Percentiles rank a stretch among this genome's conserved stretches.
phyloP scores from a whole-genome alignment of 2,888 invertebrate genomes.

The Synergus itoensis region DNA sequence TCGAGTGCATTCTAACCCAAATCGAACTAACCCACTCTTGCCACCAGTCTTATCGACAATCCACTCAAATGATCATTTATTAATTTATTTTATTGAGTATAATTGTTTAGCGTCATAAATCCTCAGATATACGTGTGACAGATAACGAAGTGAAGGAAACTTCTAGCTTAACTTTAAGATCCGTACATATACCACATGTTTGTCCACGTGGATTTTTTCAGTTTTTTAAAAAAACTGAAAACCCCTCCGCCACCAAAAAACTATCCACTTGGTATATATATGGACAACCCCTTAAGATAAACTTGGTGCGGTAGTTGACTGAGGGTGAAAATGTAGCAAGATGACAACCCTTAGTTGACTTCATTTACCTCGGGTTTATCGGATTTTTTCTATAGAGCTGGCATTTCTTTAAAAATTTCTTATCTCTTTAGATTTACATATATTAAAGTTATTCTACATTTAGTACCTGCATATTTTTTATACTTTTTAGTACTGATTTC shows the following conservation, averaged over 20 bases:
- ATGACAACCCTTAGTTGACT: background rate
- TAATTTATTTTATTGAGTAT: no score
- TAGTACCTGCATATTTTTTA: background rate
- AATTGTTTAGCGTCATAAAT: no score
- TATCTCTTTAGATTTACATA: background rate
- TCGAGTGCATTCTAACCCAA: constrained; percentile 2
- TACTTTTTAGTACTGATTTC: background rate
- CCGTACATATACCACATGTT: no score
- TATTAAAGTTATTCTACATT: background rate
- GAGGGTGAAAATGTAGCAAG: background rate
- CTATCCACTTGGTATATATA: no score
- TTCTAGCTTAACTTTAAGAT: no score
- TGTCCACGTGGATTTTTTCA: no score
- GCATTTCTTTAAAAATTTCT: no score
- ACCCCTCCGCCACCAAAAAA: no score
- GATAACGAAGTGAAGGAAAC: no score
- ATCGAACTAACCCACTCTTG: background rate
- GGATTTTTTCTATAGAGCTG: background rate
- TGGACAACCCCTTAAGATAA: background rate
- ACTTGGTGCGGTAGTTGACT: background rate
- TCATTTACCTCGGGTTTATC: background rate
- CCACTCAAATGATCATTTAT: background rate
- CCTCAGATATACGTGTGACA: no score
- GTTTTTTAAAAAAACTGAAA: no score
- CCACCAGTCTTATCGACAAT: background rate